A percentile compares a stretch with the other conserved stretches of the same genome.
Conservation (phyloP, 2,113 vertebrate species). For the Aplodontia rufa region DNA sequence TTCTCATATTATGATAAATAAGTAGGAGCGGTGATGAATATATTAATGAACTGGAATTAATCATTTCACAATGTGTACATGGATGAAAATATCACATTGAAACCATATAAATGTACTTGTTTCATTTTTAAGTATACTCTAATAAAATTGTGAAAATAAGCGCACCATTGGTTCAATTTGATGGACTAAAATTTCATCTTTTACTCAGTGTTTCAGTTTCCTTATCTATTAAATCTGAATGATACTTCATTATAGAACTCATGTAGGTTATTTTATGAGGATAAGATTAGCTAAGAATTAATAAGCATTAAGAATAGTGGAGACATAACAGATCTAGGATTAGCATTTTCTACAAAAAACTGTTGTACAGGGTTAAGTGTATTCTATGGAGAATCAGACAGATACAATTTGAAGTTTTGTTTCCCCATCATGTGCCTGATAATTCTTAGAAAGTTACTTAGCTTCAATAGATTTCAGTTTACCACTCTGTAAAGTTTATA, state of each 20-base stretch:
- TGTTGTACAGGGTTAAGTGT: neutral
- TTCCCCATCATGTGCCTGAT: neutral
- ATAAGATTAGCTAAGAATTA: neutral
- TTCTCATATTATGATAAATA: neutral
- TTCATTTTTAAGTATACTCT: neutral
- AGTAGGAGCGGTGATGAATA: neutral
- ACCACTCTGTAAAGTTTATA: neutral
- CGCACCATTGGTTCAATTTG: neutral
- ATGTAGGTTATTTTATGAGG: neutral
- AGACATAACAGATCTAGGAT: neutral
- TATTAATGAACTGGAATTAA: neutral
- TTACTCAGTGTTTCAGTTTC: neutral
- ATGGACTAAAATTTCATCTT: slow-evolving; percentile 30
- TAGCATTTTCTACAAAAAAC: neutral
- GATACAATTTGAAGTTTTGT: neutral
- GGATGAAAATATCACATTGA: neutral
- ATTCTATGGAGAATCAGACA: neutral
- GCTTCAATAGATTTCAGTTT: neutral
- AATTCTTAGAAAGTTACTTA: neutral
- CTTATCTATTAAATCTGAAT: neutral
- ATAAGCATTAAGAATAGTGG: neutral
- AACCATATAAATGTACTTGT: neutral
- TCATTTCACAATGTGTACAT: neutral
- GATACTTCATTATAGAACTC: neutral
- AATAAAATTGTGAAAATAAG: neutral